A percentile compares a stretch with the other conserved stretches of the same genome.
Conservation (phyloP, 2,888 invertebrate species). For the Lasius platythorax region DNA sequence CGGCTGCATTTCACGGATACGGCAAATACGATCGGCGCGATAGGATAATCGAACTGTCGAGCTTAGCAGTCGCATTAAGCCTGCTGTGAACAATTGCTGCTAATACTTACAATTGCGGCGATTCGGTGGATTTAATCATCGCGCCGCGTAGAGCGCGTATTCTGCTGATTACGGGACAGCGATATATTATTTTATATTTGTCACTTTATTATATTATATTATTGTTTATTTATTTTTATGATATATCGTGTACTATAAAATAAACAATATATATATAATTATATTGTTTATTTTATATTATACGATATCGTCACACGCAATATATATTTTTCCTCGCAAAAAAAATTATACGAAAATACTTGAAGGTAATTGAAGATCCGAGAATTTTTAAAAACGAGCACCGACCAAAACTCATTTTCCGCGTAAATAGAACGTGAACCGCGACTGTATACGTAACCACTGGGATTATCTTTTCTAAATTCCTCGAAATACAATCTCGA, state of each 20-base stretch:
- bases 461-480: constrained; percentile 13
- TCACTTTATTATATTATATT: too few species aligned
- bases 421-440: constrained; percentile 5
- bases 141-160: background rate
- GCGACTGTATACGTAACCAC: background rate
- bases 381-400: background rate
- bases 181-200: too few species aligned
- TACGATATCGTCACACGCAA: background rate
- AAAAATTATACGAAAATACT: background rate
- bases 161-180: background rate
- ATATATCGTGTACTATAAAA: background rate
- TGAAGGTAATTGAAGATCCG: background rate
- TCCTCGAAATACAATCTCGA: constrained; percentile 33
- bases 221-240: too few species aligned
- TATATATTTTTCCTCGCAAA: background rate
- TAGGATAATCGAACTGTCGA: constrained; percentile 55
- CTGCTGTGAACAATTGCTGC: background rate
- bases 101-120: constrained; percentile 24
- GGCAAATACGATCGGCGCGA: constrained; percentile 68
- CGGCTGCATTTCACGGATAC: constrained; percentile 55
- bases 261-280: background rate
- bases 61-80: constrained; percentile 59
- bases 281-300: too few species aligned
- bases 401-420: background rate
- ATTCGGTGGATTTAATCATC: constrained; percentile 14